Evolutionary conservation across 2,113 vertebrate species (phyloP).

Genomic region (Alexandromys fortis): DNA sequence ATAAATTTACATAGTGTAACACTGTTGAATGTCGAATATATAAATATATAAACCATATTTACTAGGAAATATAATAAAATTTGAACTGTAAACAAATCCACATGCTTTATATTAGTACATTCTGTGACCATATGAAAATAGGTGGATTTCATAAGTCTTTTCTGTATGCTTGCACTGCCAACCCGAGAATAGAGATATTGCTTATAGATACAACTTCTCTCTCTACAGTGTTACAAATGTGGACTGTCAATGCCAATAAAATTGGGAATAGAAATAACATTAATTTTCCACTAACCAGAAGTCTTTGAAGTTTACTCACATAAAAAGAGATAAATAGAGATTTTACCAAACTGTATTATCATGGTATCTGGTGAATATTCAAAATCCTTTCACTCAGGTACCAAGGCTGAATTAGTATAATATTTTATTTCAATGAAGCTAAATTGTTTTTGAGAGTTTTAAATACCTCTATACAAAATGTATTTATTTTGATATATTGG

Average conservation of each 20-base stretch:
- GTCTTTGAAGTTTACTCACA: not conserved
- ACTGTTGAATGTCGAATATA: not conserved
- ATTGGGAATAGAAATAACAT: slow-evolving; percentile 12
- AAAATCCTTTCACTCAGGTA: not conserved
- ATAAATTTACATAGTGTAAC: not conserved
- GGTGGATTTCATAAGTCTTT: not conserved
- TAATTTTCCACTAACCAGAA: slow-evolving; percentile 23
- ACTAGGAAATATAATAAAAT: not conserved
- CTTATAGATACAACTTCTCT: not conserved
- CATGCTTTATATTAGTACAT: not conserved
- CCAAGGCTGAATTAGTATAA: not conserved
- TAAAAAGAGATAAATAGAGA: not conserved
- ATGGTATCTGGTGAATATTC: not conserved
- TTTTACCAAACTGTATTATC: not conserved
- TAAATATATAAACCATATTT: not conserved
- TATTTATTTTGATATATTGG: not conserved
- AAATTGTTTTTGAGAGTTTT: slow-evolving; percentile 42
- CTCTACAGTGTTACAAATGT: not conserved
- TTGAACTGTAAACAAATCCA: slow-evolving; percentile 29
- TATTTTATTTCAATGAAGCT: not conserved
- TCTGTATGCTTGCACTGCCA: not conserved
- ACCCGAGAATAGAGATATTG: not conserved
- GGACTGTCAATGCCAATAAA: not conserved
- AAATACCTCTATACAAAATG: slow-evolving; percentile 18
- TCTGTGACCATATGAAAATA: not conserved